Evolutionary conservation across 1,140 invertebrate species (phyloP).

Genomic region (Drosophila virilis): DNA sequence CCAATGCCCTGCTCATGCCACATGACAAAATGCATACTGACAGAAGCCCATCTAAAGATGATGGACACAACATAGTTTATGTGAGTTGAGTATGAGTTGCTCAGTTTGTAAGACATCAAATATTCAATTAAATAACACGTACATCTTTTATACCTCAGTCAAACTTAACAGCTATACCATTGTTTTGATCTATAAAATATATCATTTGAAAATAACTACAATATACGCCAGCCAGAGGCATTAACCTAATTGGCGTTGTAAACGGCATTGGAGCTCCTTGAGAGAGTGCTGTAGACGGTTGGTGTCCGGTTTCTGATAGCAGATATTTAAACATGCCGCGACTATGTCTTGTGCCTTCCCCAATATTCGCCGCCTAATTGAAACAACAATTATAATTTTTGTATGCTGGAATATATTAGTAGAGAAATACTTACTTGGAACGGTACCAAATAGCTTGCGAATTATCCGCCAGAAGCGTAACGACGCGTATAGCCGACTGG

Average conservation of each 20-base stretch:
- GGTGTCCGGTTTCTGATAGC: conserved; percentile 89
- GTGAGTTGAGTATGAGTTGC: conserved; percentile 12
- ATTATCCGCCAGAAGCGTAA: conserved; percentile 86
- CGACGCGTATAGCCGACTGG: conserved; percentile 88
- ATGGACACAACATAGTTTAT: conserved; percentile 61
- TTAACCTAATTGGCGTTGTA: conserved; percentile 72
- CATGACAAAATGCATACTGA: conserved; percentile 91
- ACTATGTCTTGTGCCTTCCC: conserved; percentile 89
- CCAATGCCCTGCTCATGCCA: conserved; percentile 91
- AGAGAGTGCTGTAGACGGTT: conserved; percentile 79
- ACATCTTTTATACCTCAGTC: conserved; percentile 73
- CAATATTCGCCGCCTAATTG: conserved; percentile 86
- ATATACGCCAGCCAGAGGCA: background rate
- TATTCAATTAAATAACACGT: conserved; percentile 60
- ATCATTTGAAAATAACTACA: conserved; percentile 36
- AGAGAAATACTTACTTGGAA: conserved; percentile 60
- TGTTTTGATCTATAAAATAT: conserved; percentile 25
- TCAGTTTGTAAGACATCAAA: conserved; percentile 51
- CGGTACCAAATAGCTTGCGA: conserved; percentile 63
- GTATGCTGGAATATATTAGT: background rate
- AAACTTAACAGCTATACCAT: conserved; percentile 70
- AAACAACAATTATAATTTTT: conserved; percentile 27
- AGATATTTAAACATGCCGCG: conserved; percentile 87
- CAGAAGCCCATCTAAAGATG: conserved; percentile 84
- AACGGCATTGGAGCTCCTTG: conserved; percentile 81